A percentile compares a stretch with the other conserved stretches of the same genome.
Conservation (phyloP, 2,797 vertebrate species). For the Gymnothorax reevesii region DNA sequence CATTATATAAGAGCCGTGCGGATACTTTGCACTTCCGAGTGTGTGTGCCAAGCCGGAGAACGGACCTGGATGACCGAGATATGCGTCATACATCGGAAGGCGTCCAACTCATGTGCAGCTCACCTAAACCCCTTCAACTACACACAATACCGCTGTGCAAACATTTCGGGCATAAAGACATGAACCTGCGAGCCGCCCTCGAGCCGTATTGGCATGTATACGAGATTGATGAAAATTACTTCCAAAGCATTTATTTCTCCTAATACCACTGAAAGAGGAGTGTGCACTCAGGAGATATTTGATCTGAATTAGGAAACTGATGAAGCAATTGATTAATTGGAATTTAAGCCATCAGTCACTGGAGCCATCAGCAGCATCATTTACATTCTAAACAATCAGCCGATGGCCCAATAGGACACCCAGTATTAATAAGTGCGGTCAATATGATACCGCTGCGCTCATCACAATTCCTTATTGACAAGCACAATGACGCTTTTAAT, state of each 20-base stretch:
- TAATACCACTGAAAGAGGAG: conserved; percentile 83
- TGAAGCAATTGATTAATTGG: conserved; percentile 99
- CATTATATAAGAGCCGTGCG: conserved; percentile 61
- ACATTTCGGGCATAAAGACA: conserved; percentile 75
- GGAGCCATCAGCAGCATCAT: conserved; percentile 91
- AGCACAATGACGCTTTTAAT: conserved; percentile 78
- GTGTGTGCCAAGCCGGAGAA: neutral
- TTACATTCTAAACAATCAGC: conserved; percentile 97
- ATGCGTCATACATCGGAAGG: neutral
- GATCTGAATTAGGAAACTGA: conserved; percentile 97
- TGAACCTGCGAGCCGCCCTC: conserved; percentile 63
- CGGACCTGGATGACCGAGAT: neutral
- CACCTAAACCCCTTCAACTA: conserved; percentile 34
- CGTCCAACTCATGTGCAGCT: neutral
- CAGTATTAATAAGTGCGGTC: conserved; percentile 86
- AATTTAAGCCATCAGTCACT: conserved; percentile 98
- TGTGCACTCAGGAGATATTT: conserved; percentile 91
- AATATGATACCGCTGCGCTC: conserved; percentile 76
- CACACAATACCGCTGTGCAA: conserved; percentile 49
- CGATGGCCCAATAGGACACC: conserved; percentile 84
- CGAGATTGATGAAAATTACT: conserved; percentile 90
- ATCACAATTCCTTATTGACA: conserved; percentile 78
- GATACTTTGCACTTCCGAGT: conserved; percentile 17
- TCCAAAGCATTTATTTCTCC: conserved; percentile 89
- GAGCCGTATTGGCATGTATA: conserved; percentile 82